A percentile compares a stretch with the other conserved stretches of the same genome.
phyloP scores from a whole-genome alignment of 1,140 invertebrate species.

The Calosoma granatense region DNA sequence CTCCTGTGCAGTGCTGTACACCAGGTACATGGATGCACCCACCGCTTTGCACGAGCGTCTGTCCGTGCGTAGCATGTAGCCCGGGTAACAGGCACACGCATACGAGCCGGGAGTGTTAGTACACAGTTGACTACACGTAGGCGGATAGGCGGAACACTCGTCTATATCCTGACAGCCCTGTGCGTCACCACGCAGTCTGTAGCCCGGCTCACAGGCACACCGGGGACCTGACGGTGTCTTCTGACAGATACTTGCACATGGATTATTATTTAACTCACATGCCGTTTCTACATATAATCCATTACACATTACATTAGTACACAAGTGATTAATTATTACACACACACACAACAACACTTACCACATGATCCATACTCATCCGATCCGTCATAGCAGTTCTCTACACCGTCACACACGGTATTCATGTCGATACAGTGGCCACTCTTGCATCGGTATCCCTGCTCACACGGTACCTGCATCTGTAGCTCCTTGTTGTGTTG shows the following conservation, averaged over 20 bases:
- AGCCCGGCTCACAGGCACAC: conserved; percentile 60
- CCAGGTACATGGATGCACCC: conserved; percentile 36
- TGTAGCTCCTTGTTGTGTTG: background rate
- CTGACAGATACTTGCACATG: conserved; percentile 51
- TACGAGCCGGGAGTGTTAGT: conserved; percentile 32
- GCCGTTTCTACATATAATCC: conserved; percentile 43
- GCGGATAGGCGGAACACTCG: conserved; percentile 48
- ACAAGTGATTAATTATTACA: background rate
- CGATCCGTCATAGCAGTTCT: conserved; percentile 55
- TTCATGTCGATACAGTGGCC: conserved; percentile 49
- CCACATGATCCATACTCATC: conserved; percentile 49
- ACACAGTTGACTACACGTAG: conserved; percentile 39
- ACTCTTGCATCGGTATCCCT: conserved; percentile 47
- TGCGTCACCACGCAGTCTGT: conserved; percentile 36
- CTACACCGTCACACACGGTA: conserved; percentile 52
- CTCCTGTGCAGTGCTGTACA: conserved; percentile 40
- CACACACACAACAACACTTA: conserved; percentile 28
- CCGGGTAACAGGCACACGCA: conserved; percentile 63
- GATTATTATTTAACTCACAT: conserved; percentile 39
- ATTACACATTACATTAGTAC: no score
- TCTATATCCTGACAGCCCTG: conserved; percentile 53
- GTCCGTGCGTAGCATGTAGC: conserved; percentile 59
- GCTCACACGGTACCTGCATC: conserved; percentile 27
- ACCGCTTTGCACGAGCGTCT: conserved; percentile 59
- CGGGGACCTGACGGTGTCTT: conserved; percentile 55